These are phyloP conservation scores for Oscheius sp. DNA, from an alignment of 1,140 invertebrate species.

Conservation along the genomic window DNA sequence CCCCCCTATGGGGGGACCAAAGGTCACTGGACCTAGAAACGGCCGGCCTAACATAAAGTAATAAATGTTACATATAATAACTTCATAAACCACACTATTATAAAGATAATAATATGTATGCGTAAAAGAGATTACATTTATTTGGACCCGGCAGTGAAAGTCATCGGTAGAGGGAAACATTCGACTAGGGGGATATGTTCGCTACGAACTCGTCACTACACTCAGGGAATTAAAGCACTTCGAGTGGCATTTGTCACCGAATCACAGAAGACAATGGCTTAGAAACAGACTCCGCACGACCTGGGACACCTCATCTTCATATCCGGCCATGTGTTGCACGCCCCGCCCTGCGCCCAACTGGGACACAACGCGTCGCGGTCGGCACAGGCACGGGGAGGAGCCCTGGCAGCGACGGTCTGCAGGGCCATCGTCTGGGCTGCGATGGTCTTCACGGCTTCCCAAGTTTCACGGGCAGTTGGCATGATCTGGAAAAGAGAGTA, in stretches of 20 bases:
- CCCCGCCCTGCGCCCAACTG: constrained; percentile 53
- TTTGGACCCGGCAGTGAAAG: too few relatives aligned
- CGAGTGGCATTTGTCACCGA: too few relatives aligned
- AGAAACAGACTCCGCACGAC: constrained; percentile 49
- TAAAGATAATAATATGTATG: too few relatives aligned
- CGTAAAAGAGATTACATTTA: too few relatives aligned
- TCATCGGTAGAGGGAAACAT: too few relatives aligned
- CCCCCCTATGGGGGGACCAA: too few relatives aligned
- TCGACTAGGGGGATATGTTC: too few relatives aligned
- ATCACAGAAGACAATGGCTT: neutral
- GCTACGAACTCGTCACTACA: too few relatives aligned
- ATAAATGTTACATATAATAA: too few relatives aligned
- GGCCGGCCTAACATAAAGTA: too few relatives aligned
- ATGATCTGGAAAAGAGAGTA: constrained; percentile 67
- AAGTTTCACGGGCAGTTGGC: constrained; percentile 77
- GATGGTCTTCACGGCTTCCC: constrained; percentile 75
- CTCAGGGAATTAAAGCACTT: neutral
- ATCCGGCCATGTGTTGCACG: constrained; percentile 47
- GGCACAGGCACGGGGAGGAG: constrained; percentile 33
- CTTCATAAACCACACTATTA: too few relatives aligned
- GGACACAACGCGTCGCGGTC: constrained; percentile 52
- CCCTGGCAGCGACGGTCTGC: neutral
- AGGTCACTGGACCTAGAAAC: too few relatives aligned
- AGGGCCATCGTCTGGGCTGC: constrained; percentile 63
- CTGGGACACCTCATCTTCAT: constrained; percentile 52